Base-by-base conservation (phyloP, 2,888 invertebrate species). In the Cancer borealis region DNA sequence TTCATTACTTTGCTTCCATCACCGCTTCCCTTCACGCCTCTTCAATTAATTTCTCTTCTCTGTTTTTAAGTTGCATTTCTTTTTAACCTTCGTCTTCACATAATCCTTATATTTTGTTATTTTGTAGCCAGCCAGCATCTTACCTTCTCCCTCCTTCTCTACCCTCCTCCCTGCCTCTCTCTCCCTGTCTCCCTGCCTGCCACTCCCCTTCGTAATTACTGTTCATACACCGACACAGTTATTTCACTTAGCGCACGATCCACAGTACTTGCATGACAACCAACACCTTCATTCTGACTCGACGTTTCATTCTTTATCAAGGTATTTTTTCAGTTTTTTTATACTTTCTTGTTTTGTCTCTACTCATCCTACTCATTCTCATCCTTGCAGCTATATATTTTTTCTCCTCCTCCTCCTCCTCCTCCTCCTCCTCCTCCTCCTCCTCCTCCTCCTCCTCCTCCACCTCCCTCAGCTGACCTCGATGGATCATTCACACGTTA, bases 401-500 rank as follows among this genome's bases (percentile, higher is more conserved):
- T n/a, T 21, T 21, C 26, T n/a, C 26, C 30, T 39, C n/a, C n/a
- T 66, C 66, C 3, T 66, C 1, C n/a, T 66, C 66, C 66, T 66
- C 66, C 17, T 66, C 17, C 66, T 66, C 26, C 26, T 79, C n/a
- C 79, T 84, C 79, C 39, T 84, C 30, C 84, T 84, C 2, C 84
- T 84, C 3, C 14, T 84, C 39, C 12, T 84, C 2, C 84, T 84
- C 84, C 39, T 84, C 84, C 39, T 84, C 39, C 84, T 84, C 39
- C 39, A 39, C 84, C 84, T 84, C 10, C 30, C 84, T 84, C 84
- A 10, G 0, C 84, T 84, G 84, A 30, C 73, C 73, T 73, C 73
- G 73, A 84, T 39, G 84, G 30, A 84, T 84, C 84, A 84, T 84
- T 84, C 84, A 84, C 84, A 84, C 84, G 84, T 84, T 84, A 84